phyloP scores from a whole-genome alignment of 2,113 vertebrate species.

The Lamprologus tigripictilis region DNA sequence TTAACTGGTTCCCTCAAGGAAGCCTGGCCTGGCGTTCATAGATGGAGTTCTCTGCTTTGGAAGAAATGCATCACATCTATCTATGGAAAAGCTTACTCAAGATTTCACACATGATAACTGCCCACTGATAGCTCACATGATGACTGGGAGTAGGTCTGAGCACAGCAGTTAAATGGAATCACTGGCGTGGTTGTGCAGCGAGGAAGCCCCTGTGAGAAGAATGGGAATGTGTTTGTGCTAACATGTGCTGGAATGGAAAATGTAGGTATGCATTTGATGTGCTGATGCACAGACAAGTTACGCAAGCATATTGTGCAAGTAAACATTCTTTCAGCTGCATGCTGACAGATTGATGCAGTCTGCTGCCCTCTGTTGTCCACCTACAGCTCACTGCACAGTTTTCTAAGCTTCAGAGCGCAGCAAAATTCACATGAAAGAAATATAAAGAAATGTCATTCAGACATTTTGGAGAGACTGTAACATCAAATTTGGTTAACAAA shows the following conservation, averaged over 20 bases:
- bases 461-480: background rate
- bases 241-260: conserved; percentile 52
- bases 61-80: conserved; percentile 3
- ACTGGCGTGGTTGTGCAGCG: background rate
- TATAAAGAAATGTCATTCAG: background rate
- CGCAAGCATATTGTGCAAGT: conserved; percentile 57
- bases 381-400: background rate
- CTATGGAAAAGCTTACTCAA: conserved; percentile 35
- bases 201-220: background rate
- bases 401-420: fast-evolving
- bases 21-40: background rate
- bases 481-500: background rate
- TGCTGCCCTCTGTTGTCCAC: conserved; percentile 52
- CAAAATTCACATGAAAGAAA: background rate
- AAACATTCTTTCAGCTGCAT: conserved; percentile 35
- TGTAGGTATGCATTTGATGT: conserved; percentile 33
- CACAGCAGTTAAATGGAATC: background rate
- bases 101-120: conserved; percentile 19
- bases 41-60: background rate
- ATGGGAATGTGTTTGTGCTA: conserved; percentile 1
- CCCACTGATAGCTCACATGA: background rate
- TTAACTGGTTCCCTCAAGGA: background rate
- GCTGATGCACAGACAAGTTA: conserved; percentile 42
- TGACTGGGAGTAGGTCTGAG: background rate
- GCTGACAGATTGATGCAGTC: background rate